Evolutionary conservation across 1,140 invertebrate species (phyloP).

Genomic region (Cotesia vestalis): DNA sequence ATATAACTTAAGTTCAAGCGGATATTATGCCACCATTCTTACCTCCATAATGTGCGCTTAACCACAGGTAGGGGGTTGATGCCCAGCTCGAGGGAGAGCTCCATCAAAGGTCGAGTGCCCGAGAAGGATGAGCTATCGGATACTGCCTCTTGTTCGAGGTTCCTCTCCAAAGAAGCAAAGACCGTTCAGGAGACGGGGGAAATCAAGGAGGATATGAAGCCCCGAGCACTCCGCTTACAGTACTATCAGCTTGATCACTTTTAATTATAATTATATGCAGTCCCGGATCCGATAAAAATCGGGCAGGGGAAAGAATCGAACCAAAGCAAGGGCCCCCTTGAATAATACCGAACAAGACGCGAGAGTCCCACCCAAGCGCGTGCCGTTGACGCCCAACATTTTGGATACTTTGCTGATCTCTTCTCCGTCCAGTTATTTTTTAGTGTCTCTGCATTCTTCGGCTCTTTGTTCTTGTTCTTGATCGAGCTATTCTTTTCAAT

Average conservation of each 20-base stretch:
- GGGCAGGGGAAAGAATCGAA: slow-evolving; percentile 38
- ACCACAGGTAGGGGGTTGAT: slow-evolving; percentile 55
- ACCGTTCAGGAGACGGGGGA: slow-evolving; percentile 19
- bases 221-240: slow-evolving; percentile 30
- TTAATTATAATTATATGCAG: slow-evolving; percentile 67
- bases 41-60: slow-evolving; percentile 55
- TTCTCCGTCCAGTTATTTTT: background rate
- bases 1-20: slow-evolving; percentile 64
- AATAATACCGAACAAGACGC: slow-evolving; percentile 24
- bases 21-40: slow-evolving; percentile 66
- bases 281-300: slow-evolving; percentile 60
- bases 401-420: background rate
- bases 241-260: slow-evolving; percentile 62
- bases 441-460: background rate
- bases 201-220: slow-evolving; percentile 16
- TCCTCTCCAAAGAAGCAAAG: background rate
- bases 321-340: background rate
- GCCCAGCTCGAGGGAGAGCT: slow-evolving; percentile 37
- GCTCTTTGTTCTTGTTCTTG: no score
- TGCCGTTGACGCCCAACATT: slow-evolving; percentile 62
- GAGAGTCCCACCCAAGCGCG: slow-evolving; percentile 61
- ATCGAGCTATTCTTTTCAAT: no score
- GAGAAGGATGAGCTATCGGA: slow-evolving; percentile 15
- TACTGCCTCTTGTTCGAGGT: background rate
- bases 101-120: slow-evolving; percentile 34